phyloP scores from a whole-genome alignment of 2,797 vertebrate genomes.

The Syngnathus acus region DNA sequence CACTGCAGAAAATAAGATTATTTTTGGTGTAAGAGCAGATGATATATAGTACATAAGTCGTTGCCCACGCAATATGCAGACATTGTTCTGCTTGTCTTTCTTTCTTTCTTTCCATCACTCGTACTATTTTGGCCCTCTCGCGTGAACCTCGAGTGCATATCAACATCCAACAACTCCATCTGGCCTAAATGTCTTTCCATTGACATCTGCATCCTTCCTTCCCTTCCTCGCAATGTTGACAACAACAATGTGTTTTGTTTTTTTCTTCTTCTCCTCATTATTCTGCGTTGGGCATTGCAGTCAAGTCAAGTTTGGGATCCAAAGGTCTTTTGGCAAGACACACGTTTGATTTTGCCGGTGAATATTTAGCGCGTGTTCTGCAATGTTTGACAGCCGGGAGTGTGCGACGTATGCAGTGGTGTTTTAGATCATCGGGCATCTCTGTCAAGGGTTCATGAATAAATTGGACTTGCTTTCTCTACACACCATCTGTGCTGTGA shows the following conservation, averaged over 20 bases:
- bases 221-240: background rate
- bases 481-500: constrained; percentile 29
- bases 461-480: constrained; percentile 67
- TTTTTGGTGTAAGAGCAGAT: background rate
- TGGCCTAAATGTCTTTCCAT: background rate
- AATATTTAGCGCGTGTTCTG: background rate
- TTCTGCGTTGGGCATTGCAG: background rate
- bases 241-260: no score
- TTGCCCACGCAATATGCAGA: no score
- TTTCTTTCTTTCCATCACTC: no score
- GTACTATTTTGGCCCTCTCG: no score
- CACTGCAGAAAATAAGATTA: background rate
- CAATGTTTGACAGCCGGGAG: background rate
- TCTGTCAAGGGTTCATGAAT: constrained; percentile 41
- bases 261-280: no score
- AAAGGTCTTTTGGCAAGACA: background rate
- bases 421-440: constrained; percentile 58
- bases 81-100: no score
- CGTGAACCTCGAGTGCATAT: no score
- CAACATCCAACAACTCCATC: background rate
- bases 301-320: background rate
- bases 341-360: background rate
- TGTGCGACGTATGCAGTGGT: constrained; percentile 33
- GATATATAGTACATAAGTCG: background rate
- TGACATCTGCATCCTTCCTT: background rate